These are phyloP conservation scores for Agrotis exclamationis DNA, from an alignment of 2,888 invertebrate species.

Conservation along the genomic window DNA sequence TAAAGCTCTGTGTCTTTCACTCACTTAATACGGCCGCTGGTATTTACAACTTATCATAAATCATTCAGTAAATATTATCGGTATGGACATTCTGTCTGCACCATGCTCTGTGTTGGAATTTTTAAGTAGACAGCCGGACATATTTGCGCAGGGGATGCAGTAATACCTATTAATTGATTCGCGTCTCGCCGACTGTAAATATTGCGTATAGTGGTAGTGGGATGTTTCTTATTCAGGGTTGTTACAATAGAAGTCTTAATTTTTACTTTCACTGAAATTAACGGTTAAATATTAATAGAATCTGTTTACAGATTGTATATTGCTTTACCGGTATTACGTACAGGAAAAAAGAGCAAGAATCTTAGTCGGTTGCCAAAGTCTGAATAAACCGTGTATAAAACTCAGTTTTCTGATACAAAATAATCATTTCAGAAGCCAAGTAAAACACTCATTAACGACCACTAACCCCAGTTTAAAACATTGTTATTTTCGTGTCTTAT, in stretches of 20 bases:
- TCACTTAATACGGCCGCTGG: too few relatives aligned
- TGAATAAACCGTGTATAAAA: not conserved
- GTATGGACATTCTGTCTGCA: slow-evolving; percentile 16
- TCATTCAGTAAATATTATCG: not conserved
- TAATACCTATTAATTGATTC: slow-evolving; percentile 57
- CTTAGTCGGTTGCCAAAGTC: not conserved
- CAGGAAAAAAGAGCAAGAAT: too few relatives aligned
- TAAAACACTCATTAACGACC: slow-evolving; percentile 21
- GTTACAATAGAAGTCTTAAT: not conserved
- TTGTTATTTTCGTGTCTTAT: slow-evolving; percentile 46
- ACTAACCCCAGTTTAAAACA: slow-evolving; percentile 25
- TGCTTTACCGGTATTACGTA: too few relatives aligned
- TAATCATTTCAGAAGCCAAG: slow-evolving; percentile 9
- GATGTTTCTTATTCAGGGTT: slow-evolving; percentile 2
- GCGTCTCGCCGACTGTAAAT: slow-evolving; percentile 8
- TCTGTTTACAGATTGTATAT: too few relatives aligned
- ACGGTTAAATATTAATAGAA: too few relatives aligned
- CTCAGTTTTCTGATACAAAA: slow-evolving; percentile 2
- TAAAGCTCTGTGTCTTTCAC: too few relatives aligned
- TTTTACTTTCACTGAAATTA: too few relatives aligned
- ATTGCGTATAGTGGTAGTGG: slow-evolving; percentile 10
- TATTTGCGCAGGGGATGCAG: slow-evolving; percentile 52
- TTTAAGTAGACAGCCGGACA: slow-evolving; percentile 43
- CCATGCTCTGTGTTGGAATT: not conserved
- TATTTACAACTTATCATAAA: not conserved